phyloP scores from a whole-genome alignment of 2,797 vertebrate species.

The Danio jaintianensis region DNA sequence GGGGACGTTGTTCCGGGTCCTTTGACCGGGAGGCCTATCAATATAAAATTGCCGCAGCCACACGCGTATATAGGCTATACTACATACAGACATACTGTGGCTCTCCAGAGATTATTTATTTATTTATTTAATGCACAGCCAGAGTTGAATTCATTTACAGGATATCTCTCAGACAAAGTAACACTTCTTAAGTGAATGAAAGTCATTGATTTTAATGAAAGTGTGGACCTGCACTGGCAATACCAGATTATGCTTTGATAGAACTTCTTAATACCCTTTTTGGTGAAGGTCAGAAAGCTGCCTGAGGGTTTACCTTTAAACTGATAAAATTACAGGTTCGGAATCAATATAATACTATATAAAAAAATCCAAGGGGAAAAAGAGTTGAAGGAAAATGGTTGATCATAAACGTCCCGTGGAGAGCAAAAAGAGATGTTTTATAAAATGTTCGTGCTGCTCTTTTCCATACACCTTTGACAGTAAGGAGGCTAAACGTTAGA shows the following conservation, averaged over 20 bases:
- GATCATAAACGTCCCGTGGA: not conserved
- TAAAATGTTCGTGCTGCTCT: not conserved
- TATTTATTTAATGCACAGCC: not conserved
- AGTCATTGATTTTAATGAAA: constrained; percentile 29
- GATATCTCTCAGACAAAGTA: constrained; percentile 23
- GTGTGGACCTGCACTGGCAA: constrained; percentile 12
- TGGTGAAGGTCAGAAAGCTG: constrained; percentile 22
- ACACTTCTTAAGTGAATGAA: constrained; percentile 9
- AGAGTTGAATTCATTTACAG: constrained; percentile 31
- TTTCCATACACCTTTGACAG: not conserved
- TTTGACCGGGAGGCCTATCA: not conserved
- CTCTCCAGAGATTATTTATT: not conserved
- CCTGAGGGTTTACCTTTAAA: not conserved
- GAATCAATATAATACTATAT: not conserved
- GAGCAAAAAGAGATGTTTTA: not conserved
- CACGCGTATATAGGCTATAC: not conserved
- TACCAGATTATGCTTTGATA: constrained; percentile 32
- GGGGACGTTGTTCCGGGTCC: not conserved
- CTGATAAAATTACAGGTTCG: not conserved
- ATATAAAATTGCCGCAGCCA: not conserved
- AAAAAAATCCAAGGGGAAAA: not conserved
- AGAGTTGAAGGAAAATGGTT: not conserved
- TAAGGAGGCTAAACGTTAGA: not conserved
- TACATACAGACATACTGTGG: not conserved
- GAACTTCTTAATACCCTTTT: constrained; percentile 18